Base-by-base conservation (phyloP, 2,797 vertebrate species). In the Enoplosus armatus region DNA sequence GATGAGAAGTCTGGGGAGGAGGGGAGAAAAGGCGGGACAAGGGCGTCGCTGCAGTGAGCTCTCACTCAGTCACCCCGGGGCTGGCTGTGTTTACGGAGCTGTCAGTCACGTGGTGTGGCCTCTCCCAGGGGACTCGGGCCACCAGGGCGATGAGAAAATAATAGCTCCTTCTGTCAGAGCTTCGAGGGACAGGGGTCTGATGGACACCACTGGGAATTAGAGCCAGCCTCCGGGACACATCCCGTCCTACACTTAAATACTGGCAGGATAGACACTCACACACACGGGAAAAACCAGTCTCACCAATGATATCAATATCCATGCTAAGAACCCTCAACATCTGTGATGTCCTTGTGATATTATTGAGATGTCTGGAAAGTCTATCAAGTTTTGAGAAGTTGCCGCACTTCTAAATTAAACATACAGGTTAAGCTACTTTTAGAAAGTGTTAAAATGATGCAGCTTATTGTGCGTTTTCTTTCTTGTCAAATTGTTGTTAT, bases 131-230 rank as follows among this genome's bases (percentile, higher is more conserved):
- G 94, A 94, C 75, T 61, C 37, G 53, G 84, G 90, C 88, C 90
- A 93, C 71, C 81, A 33, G 88, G 92, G 84, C 82, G 87, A 93
- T 79, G 59, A 92, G 90, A 94, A 96, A 96, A 96, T 94, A 96
- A 95, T 94, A 95, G 85, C 90, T 86, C 92, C 85, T 93, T 95
- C 95, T 96, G 93, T 91, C 94, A 95, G 92, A 87, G 95, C 91
- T 90, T 90, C 43, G 77, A 91, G 89, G 90, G 94, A 95, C 92
- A 91, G 87, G 83, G 94, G 91, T 93, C 93, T 95, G 94, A 95
- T 93, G 93, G 95, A 95, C 90, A 94, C 92, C 87, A 37, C 37
- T 39, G 90, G 93, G 94, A 95, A 94, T 95, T 93, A 90, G 80
- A 90, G 76, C 50, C 86, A 85, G 80, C 87, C 91, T 89, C 81